Evolutionary conservation across 2,113 vertebrate genomes (phyloP).

Genomic region (Eleginops maclovinus): DNA sequence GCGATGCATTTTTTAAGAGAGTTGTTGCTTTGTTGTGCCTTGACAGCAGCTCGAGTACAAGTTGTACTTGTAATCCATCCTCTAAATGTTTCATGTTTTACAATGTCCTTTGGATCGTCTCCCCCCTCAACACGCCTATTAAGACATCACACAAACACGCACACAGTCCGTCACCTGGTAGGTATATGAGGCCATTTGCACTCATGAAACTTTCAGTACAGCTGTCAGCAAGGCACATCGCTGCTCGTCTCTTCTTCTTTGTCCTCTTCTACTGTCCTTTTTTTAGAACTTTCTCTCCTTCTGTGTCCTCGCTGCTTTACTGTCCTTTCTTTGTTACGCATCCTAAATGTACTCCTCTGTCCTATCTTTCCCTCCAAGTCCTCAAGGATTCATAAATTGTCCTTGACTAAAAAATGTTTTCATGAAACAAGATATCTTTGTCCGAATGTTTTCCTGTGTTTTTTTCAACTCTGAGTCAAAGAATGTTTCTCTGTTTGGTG

Average conservation of each 20-base stretch:
- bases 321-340: background rate
- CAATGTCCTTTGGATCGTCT: slow-evolving; percentile 45
- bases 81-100: slow-evolving; percentile 74
- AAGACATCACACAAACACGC: slow-evolving; percentile 34
- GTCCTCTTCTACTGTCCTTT: slow-evolving; percentile 1
- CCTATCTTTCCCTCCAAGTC: background rate
- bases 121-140: background rate
- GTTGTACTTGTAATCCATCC: slow-evolving; percentile 72
- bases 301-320: background rate
- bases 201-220: slow-evolving; percentile 63
- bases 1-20: slow-evolving; percentile 62
- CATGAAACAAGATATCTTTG: background rate
- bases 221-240: slow-evolving; percentile 33
- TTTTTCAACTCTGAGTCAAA: slow-evolving; percentile 1
- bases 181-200: slow-evolving; percentile 55
- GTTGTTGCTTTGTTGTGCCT: slow-evolving; percentile 57
- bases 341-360: background rate
- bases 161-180: slow-evolving; percentile 41
- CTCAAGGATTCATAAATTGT: background rate
- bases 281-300: background rate
- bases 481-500: background rate
- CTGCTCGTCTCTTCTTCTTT: slow-evolving; percentile 18
- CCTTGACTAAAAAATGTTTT: too few relatives aligned
- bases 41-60: slow-evolving; percentile 47
- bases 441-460: background rate